Conservation (phyloP, 2,888 invertebrate species). For the Ferrisia virgata region DNA sequence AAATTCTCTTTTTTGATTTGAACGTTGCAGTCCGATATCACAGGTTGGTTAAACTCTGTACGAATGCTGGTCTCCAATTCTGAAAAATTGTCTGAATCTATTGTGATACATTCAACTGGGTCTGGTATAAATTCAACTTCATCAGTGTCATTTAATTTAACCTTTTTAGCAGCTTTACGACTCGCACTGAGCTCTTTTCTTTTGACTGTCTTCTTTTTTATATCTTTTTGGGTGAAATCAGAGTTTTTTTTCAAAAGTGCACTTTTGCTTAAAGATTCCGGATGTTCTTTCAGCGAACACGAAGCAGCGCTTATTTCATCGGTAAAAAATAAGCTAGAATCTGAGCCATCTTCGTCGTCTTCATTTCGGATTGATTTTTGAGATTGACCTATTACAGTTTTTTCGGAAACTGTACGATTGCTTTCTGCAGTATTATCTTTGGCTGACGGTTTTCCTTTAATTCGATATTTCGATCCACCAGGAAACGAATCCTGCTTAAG, state of each 20-base stretch:
- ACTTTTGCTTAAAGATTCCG: not conserved
- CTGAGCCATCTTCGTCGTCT: not conserved
- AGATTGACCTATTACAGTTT: not conserved
- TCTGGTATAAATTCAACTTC: not conserved
- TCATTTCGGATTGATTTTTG: not conserved
- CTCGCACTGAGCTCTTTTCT: not conserved
- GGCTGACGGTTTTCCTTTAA: not conserved
- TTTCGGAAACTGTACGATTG: not conserved
- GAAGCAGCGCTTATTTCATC: slow-evolving; percentile 16
- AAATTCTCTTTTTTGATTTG: not conserved
- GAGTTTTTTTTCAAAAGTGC: not conserved
- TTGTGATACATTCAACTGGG: not conserved
- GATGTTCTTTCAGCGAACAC: not conserved
- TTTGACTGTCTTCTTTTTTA: not conserved
- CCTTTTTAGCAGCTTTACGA: not conserved
- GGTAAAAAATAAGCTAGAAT: not conserved
- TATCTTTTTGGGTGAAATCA: not conserved
- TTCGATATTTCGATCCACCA: too few relatives aligned
- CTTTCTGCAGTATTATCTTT: not conserved
- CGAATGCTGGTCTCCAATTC: not conserved
- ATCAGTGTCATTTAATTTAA: not conserved
- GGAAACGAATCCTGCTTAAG: too few relatives aligned
- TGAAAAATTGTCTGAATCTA: not conserved
- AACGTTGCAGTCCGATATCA: not conserved
- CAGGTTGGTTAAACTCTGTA: too few relatives aligned